A percentile compares a stretch with the other conserved stretches of the same genome.
Conservation (phyloP, 2,797 vertebrate genomes). For the Amblyopsis hoosieri region DNA sequence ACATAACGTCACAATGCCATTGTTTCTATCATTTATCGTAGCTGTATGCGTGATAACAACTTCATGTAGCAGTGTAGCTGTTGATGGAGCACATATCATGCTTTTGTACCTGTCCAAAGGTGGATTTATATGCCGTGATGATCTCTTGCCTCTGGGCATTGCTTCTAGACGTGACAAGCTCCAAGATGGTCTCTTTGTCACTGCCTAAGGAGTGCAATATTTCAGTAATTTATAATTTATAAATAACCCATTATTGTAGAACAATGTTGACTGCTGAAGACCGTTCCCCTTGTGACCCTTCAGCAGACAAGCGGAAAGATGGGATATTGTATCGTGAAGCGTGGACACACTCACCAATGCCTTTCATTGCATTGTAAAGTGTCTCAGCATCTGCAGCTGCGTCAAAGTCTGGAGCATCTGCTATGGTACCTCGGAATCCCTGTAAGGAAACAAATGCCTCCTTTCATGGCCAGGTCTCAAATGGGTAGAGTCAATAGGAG, state of each 20-base stretch:
- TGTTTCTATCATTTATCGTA: no score
- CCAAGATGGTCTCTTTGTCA: constrained; percentile 94
- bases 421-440: constrained; percentile 89
- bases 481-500: background rate
- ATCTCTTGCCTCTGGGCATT: constrained; percentile 91
- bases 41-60: no score
- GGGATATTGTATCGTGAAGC: background rate
- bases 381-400: constrained; percentile 85
- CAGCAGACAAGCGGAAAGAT: background rate
- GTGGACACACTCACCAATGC: constrained; percentile 82
- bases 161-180: constrained; percentile 89
- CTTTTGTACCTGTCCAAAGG: constrained; percentile 86
- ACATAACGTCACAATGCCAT: background rate
- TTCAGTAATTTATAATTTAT: background rate
- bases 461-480: background rate
- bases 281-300: constrained; percentile 5
- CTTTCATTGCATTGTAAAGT: constrained; percentile 96
- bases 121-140: constrained; percentile 87
- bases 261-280: background rate
- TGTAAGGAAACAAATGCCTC: constrained; percentile 46
- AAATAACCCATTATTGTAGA: background rate
- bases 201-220: constrained; percentile 79
- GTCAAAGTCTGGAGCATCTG: constrained; percentile 83
- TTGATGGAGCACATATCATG: no score
- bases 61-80: no score